Percentiles rank a stretch among this genome's conserved stretches.
Evolutionary conservation across 2,888 invertebrate species (phyloP).

Genomic region (Teinopalpus imperialis): DNA sequence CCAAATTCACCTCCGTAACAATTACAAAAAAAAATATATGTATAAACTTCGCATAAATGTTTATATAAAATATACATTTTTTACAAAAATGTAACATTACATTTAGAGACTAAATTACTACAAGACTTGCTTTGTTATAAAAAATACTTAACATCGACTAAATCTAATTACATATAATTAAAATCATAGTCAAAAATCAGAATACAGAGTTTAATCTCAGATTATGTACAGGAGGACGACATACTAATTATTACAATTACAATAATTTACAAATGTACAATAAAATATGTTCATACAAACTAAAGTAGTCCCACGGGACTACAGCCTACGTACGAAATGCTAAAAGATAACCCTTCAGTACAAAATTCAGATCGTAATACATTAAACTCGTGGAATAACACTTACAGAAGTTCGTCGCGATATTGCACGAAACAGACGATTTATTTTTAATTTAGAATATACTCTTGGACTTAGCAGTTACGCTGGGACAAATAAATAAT

Average conservation of each 20-base stretch:
- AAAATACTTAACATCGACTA: constrained; percentile 67
- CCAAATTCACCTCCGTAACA: constrained; percentile 72
- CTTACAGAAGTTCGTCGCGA: not conserved
- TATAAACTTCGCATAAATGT: constrained; percentile 68
- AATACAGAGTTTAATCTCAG: constrained; percentile 67
- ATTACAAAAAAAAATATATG: constrained; percentile 53
- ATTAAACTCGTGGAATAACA: constrained; percentile 16
- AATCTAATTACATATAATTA: constrained; percentile 54
- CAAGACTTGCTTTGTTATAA: constrained; percentile 56
- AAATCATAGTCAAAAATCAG: constrained; percentile 53
- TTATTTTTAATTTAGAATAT: constrained; percentile 2
- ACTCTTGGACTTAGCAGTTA: no score
- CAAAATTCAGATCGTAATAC: constrained; percentile 49
- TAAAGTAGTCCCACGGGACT: constrained; percentile 35
- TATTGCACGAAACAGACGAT: constrained; percentile 1
- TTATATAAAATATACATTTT: constrained; percentile 78
- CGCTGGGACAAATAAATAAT: no score
- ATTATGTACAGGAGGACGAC: constrained; percentile 60
- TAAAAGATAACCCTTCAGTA: constrained; percentile 44
- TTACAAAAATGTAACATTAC: constrained; percentile 73
- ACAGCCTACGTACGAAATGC: constrained; percentile 29
- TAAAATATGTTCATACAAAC: constrained; percentile 41
- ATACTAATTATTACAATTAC: constrained; percentile 47
- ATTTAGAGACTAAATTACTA: constrained; percentile 47
- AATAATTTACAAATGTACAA: constrained; percentile 72